These are phyloP conservation scores for Archips xylosteana DNA, from an alignment of 2,888 invertebrate genomes.

Conservation along the genomic window DNA sequence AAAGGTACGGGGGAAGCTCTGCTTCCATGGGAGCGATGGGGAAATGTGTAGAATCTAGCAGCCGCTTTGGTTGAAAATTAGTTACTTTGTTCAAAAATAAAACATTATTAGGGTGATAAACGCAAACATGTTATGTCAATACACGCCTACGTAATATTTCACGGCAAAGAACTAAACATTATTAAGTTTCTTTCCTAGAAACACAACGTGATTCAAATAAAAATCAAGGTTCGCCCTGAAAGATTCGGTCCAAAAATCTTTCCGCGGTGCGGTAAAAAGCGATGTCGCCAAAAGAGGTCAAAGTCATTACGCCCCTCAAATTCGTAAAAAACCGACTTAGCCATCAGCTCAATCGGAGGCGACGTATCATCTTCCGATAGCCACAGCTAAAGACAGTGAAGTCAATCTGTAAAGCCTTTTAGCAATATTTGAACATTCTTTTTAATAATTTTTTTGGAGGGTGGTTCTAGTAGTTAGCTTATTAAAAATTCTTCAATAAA, in stretches of 20 bases:
- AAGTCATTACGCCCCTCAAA: conserved; percentile 36
- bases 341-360: conserved; percentile 25
- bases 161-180: not conserved
- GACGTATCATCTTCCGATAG: conserved; percentile 33
- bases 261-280: conserved; percentile 12
- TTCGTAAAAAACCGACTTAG: conserved; percentile 34
- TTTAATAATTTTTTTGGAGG: too few relatives aligned
- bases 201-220: conserved; percentile 11
- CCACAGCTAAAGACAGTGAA: not conserved
- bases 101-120: too few relatives aligned
- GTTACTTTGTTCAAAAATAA: too few relatives aligned
- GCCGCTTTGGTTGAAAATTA: too few relatives aligned
- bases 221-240: not conserved
- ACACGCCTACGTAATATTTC: too few relatives aligned
- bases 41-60: too few relatives aligned
- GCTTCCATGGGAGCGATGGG: too few relatives aligned
- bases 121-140: too few relatives aligned
- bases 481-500: too few relatives aligned
- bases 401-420: not conserved
- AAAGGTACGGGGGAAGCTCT: not conserved
- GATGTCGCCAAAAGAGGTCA: conserved; percentile 14
- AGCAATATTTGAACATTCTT: not conserved
- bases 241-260: not conserved
- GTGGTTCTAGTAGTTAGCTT: too few relatives aligned
- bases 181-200: not conserved